Conservation (phyloP, 2,113 vertebrate genomes). For the Sardina pilchardus region DNA sequence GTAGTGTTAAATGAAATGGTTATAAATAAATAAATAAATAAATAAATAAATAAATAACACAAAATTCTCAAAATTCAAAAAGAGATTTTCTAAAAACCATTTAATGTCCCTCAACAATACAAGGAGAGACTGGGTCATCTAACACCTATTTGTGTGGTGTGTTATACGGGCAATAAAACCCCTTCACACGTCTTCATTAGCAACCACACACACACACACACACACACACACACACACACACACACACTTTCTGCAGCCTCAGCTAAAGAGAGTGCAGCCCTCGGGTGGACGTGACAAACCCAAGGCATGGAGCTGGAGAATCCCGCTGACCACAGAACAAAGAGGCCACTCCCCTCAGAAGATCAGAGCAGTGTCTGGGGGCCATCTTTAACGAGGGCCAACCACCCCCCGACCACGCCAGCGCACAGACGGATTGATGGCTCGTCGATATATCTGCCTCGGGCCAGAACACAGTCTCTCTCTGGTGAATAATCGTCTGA, state of each 20-base stretch:
- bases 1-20: background rate
- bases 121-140: background rate
- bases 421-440: background rate
- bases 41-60: background rate
- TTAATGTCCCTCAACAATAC: background rate
- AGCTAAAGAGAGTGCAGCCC: background rate
- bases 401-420: too few relatives aligned
- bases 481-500: background rate
- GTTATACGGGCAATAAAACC: background rate
- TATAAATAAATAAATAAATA: background rate
- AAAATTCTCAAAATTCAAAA: background rate
- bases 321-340: background rate
- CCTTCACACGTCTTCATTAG: background rate
- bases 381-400: background rate
- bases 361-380: background rate
- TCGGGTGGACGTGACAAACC: background rate
- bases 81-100: background rate
- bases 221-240: background rate
- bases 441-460: background rate
- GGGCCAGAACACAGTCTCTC: background rate
- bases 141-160: background rate
- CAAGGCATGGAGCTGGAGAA: background rate
- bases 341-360: background rate
- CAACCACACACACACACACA: background rate
- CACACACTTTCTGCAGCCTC: conserved; percentile 5